A percentile compares a stretch with the other conserved stretches of the same genome.
Evolutionary conservation across 2,888 invertebrate species (phyloP).

Genomic region (Trisateles emortualis): DNA sequence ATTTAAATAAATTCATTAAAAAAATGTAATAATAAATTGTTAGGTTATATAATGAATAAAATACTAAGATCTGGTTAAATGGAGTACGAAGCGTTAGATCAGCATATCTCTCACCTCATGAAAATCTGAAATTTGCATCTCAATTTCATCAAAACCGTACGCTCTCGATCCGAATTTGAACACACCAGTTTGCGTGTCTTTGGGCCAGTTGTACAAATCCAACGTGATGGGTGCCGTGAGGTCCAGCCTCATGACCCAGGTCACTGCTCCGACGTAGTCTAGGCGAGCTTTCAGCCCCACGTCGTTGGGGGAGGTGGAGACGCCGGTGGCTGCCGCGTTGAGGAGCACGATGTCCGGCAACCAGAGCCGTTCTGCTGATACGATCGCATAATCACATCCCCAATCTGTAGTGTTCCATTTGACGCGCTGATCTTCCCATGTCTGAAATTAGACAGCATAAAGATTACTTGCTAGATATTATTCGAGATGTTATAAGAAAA

Average conservation of each 20-base stretch:
- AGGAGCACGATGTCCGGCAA: constrained; percentile 91
- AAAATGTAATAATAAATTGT: too few relatives aligned
- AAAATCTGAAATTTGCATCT: constrained; percentile 57
- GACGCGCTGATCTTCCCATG: constrained; percentile 92
- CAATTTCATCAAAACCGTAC: constrained; percentile 87
- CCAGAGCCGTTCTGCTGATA: constrained; percentile 92
- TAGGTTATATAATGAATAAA: too few relatives aligned
- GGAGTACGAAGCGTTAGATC: too few relatives aligned
- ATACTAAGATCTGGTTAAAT: too few relatives aligned
- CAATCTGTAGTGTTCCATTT: constrained; percentile 90
- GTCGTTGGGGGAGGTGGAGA: constrained; percentile 71
- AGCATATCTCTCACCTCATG: constrained; percentile 57
- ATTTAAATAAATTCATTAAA: too few relatives aligned
- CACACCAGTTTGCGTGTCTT: constrained; percentile 89
- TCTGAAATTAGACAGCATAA: constrained; percentile 72
- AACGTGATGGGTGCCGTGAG: constrained; percentile 65
- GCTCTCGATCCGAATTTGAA: constrained; percentile 92
- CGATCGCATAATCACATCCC: constrained; percentile 86
- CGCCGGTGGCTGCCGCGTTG: constrained; percentile 89
- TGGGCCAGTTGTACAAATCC: constrained; percentile 90
- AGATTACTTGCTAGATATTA: too few relatives aligned
- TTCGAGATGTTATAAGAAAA: too few relatives aligned
- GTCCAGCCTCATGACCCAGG: constrained; percentile 65
- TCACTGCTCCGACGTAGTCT: constrained; percentile 88
- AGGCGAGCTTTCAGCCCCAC: constrained; percentile 90